Evolutionary conservation across 64 coral and sea anemone species (phyloP), one percentile per base, ranked within the genome.

Genomic region (Dendronephthya gigantea): DNA sequence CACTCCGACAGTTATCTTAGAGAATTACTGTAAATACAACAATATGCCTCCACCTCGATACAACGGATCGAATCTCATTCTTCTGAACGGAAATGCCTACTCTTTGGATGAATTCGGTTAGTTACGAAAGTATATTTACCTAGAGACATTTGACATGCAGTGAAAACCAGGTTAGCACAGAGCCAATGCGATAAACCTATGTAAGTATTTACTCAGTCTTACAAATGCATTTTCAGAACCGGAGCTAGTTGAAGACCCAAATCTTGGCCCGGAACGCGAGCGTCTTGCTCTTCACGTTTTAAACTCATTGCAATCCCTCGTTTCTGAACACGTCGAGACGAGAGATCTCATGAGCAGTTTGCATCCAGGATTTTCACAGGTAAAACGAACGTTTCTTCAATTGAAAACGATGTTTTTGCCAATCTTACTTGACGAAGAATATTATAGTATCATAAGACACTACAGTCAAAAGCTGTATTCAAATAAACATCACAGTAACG

Each of bases 51-150:
- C 83, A 28, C 90, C 94, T 0, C 85, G 69, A 38, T 95, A 76
- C 70, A 41, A 82, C 10, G 90, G 90, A 8, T 86, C 91, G 79
- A 84, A 88, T 23, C 88, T 22, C 38, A n/a, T 90, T 15, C 40
- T 91, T 15, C 47, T 89, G 15, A 59, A 90, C 25, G 90, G 88
- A 49, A 68, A 83, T 10, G 49, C 86, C 38, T 91, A 84, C 68
- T 47, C 40, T 1, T 87, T 92, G 40, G 90, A 91, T 9, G 93
- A 95, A 43, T 95, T 87, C 36, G 93, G 93, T 95, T 83, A 84
- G 93, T 76, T 11, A 79, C 36, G 35, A 17, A 33, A 79, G 32
- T 10, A 36, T 29, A 36, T 6, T 14, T 34, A 79, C 8, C 34
- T 4, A 76, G 6, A 22, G 13, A 32, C n/a, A 31, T 76, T 32